Percentiles rank a stretch among this genome's conserved stretches.
These are phyloP conservation scores for Nemapogon koenigi DNA, from an alignment of 2,888 invertebrate genomes.

Conservation along the genomic window DNA sequence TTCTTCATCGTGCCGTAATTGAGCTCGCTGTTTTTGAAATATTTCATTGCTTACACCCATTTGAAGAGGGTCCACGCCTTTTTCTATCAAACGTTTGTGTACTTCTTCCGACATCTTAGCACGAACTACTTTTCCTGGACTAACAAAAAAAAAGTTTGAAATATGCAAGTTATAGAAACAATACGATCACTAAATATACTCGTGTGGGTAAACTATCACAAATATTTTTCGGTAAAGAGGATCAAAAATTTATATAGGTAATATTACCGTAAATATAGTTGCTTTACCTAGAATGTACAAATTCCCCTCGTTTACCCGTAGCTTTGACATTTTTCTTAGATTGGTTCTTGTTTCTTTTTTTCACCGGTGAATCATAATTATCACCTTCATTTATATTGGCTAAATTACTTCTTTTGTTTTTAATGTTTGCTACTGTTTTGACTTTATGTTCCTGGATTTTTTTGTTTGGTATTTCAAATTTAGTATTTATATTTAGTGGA, in stretches of 20 bases:
- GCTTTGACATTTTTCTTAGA: too few relatives aligned
- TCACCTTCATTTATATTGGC: conserved; percentile 5
- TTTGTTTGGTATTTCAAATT: background rate
- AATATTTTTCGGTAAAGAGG: too few relatives aligned
- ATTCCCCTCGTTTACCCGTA: too few relatives aligned
- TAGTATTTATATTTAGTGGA: background rate
- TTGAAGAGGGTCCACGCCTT: conserved; percentile 71
- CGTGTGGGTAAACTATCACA: too few relatives aligned
- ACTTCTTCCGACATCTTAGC: conserved; percentile 57
- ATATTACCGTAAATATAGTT: too few relatives aligned
- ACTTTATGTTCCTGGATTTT: background rate
- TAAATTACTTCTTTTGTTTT: conserved; percentile 20
- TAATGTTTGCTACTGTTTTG: background rate
- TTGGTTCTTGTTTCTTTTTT: too few relatives aligned
- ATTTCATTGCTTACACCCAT: conserved; percentile 59
- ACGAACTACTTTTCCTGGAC: conserved; percentile 44
- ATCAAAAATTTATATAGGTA: too few relatives aligned
- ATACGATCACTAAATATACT: too few relatives aligned
- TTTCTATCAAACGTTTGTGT: conserved; percentile 57
- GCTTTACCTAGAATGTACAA: too few relatives aligned
- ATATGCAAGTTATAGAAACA: background rate
- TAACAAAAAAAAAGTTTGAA: conserved; percentile 20
- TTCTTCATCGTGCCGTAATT: conserved; percentile 63
- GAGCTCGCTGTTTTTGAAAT: conserved; percentile 62
- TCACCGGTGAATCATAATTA: too few relatives aligned